Percentiles rank a stretch among this genome's conserved stretches.
These are phyloP conservation scores for Andrena trimmerana DNA, from an alignment of 2,888 invertebrate genomes.

Conservation along the genomic window DNA sequence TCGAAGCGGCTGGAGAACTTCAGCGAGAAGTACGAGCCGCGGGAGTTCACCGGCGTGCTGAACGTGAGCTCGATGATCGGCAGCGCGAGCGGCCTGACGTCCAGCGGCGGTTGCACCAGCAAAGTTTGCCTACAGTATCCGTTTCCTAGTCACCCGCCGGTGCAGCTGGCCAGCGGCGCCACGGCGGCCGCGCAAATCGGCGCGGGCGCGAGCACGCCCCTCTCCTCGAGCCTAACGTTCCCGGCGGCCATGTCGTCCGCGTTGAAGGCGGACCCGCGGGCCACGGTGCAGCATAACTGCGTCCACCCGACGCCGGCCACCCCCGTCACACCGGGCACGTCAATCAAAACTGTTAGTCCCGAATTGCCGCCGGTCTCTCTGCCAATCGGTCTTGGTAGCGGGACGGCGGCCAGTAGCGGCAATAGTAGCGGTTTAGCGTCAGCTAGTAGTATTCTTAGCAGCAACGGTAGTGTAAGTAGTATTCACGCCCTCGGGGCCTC, in stretches of 20 bases:
- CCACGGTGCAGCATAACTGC: constrained; percentile 77
- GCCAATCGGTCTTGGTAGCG: constrained; percentile 74
- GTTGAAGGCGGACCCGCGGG: constrained; percentile 77
- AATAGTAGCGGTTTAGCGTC: constrained; percentile 71
- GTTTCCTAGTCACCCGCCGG: constrained; percentile 92
- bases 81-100: constrained; percentile 60
- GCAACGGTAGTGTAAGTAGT: constrained; percentile 69
- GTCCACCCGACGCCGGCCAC: constrained; percentile 81
- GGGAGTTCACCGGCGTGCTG: constrained; percentile 85
- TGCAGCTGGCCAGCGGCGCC: constrained; percentile 76
- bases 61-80: constrained; percentile 78
- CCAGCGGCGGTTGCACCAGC: constrained; percentile 82
- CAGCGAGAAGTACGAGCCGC: constrained; percentile 92
- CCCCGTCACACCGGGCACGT: constrained; percentile 82
- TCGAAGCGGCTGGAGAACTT: constrained; percentile 96
- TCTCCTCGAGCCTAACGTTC: constrained; percentile 59
- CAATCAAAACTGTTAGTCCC: constrained; percentile 80
- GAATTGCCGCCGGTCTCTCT: constrained; percentile 82
- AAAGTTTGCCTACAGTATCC: constrained; percentile 90
- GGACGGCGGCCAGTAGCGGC: constrained; percentile 70
- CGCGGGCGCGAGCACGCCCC: constrained; percentile 55
- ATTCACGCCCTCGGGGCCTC: constrained; percentile 73
- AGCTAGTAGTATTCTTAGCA: constrained; percentile 72
- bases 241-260: constrained; percentile 66
- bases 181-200: constrained; percentile 58